Evolutionary conservation across 2,113 vertebrate species (phyloP), one percentile per base, ranked within the genome.

Genomic region (Pedionomus torquatus): DNA sequence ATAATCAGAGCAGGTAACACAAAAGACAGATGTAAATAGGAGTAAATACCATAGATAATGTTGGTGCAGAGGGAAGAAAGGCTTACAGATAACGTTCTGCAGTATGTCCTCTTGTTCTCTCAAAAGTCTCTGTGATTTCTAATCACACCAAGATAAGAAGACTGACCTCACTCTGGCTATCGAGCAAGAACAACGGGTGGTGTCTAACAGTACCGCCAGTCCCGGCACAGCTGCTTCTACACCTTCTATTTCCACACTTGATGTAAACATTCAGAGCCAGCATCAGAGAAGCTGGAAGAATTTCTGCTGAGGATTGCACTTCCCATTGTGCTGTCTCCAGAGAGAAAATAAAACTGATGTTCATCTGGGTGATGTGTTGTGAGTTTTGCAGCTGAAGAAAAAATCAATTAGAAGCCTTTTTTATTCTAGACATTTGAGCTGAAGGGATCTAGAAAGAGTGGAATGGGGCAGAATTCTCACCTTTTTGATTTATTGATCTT

Each of bases 321-420:
- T 43, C 63, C 28, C 30, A 80, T 90, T 21, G 10, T 44, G 9
- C 39, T 85, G 74, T 17, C 43, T 79, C 76, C 35, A 80, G 51
- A 83, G 51, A 51, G 26, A 93, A 95, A 93, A 66, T 39, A 92
- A 93, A 94, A 71, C 77, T 89, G 74, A 69, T 95, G 80, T 86
- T 96, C 77, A 94, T 68, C 70, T 31, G 16, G 89, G 70, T 87
- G 78, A 89, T 5, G 2, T 33, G 35, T 52, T 79, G 30, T 58
- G 37, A 95, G 91, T 71, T 88, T 88, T 90, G 26, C 55, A 93
- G 55, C 77, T 54, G n/a, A 91, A 92, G 30, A 54, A 87, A 92
- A 69, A 93, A 96, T 95, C 87, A 93, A 48, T 87, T 85, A 91
- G 33, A 83, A 58, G 23, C 6, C 19, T 64, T 84, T 54, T 60